Evolutionary conservation across 2,888 invertebrate genomes (phyloP).

Genomic region (Exocentrus adspersus): DNA sequence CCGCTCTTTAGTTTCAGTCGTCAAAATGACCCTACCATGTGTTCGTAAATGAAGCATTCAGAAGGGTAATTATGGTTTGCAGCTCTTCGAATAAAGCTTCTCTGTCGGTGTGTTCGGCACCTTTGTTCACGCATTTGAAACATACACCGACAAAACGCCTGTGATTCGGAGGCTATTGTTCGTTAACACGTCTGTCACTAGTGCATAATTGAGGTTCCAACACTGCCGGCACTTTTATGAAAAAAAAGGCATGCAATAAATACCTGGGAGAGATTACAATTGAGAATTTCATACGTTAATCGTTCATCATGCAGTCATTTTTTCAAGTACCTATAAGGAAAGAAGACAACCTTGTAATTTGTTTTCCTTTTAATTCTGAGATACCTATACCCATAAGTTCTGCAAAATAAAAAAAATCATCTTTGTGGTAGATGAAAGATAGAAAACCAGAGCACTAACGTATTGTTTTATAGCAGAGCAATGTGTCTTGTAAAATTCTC

Average conservation of each 20-base stretch:
- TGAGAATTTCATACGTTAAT: no score
- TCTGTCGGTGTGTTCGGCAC: slow-evolving; percentile 18
- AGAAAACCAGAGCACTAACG: no score
- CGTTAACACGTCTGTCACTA: slow-evolving; percentile 31
- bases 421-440: no score
- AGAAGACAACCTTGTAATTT: no score
- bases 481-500: slow-evolving; percentile 29
- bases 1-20: not conserved
- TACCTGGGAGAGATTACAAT: not conserved
- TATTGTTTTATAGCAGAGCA: no score
- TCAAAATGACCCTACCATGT: not conserved
- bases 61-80: slow-evolving; percentile 8
- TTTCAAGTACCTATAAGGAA: no score
- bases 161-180: slow-evolving; percentile 27
- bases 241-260: not conserved
- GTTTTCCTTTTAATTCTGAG: no score
- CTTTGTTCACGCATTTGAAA: slow-evolving; percentile 11
- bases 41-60: not conserved
- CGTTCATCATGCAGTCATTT: no score
- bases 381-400: no score
- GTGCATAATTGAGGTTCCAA: not conserved
- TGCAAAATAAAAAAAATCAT: no score
- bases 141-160: slow-evolving; percentile 23
- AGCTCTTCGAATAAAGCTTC: slow-evolving; percentile 6
- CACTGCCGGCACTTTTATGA: not conserved